These are phyloP conservation scores for Callyntrura sp. DNA, from an alignment of 2,888 invertebrate species.

Conservation along the genomic window DNA sequence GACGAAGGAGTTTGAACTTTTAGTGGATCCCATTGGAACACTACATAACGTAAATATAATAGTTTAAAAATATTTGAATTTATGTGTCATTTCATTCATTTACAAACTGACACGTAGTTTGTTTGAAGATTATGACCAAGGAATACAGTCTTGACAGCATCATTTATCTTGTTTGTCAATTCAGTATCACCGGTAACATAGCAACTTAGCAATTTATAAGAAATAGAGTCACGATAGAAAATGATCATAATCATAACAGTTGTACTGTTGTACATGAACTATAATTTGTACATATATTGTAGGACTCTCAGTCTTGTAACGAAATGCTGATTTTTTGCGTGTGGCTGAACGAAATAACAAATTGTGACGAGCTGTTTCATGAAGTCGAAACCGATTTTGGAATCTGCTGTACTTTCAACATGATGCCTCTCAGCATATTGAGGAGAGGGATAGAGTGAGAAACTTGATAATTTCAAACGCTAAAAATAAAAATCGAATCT, in stretches of 20 bases:
- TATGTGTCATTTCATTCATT: neutral
- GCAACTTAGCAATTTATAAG: no score
- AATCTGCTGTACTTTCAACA: constrained; percentile 88
- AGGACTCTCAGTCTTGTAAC: constrained; percentile 10
- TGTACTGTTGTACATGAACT: no score
- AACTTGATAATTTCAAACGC: neutral
- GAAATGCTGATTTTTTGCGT: constrained; percentile 85
- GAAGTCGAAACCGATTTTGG: constrained; percentile 93
- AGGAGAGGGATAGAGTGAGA: neutral
- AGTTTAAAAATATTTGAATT: neutral
- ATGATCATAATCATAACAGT: no score
- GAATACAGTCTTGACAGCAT: neutral
- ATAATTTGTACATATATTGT: neutral
- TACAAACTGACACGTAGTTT: no score
- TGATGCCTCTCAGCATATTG: constrained; percentile 88
- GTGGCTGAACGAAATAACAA: constrained; percentile 88
- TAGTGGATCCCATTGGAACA: neutral
- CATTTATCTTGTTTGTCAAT: no score
- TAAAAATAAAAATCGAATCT: constrained; percentile 73
- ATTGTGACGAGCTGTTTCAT: constrained; percentile 90
- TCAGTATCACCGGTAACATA: no score
- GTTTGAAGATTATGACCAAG: no score
- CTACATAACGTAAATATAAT: neutral
- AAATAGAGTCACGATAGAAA: no score
- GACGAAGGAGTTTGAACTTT: neutral